Evolutionary conservation across 2,113 vertebrate species (phyloP).

Genomic region (Neogale vison): DNA sequence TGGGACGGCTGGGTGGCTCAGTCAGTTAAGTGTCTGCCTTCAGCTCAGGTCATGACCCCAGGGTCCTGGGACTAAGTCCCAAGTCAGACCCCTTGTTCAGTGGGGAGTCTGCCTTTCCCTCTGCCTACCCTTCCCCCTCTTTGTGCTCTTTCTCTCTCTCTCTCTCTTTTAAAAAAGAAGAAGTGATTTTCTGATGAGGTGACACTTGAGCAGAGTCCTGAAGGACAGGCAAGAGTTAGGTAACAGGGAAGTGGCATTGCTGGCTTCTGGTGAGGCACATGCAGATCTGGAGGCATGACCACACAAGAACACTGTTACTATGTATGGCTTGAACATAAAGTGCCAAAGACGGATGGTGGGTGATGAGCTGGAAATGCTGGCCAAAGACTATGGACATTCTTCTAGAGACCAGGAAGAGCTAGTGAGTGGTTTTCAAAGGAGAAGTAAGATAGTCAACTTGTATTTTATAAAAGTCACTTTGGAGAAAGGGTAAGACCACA

Average conservation of each 20-base stretch:
- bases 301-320: fast-evolving
- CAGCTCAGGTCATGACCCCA: too few relatives aligned
- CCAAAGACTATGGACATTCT: background rate
- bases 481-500: background rate
- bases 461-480: background rate
- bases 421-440: background rate
- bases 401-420: background rate
- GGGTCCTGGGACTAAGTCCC: too few relatives aligned
- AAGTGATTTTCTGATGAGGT: background rate
- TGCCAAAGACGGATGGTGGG: background rate
- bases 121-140: too few relatives aligned
- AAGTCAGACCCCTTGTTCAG: too few relatives aligned
- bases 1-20: background rate
- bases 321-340: background rate
- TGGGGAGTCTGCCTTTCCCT: too few relatives aligned
- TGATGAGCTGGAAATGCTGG: background rate
- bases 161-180: too few relatives aligned
- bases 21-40: background rate
- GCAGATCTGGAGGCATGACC: background rate
- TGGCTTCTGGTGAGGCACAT: background rate
- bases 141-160: too few relatives aligned
- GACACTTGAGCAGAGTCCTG: background rate
- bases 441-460: background rate
- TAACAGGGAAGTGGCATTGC: too few relatives aligned
- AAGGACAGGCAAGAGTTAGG: background rate